Evolutionary conservation across 2,113 vertebrate genomes (phyloP), one percentile per base, ranked within the genome.

Genomic region (Macquaria australasica): DNA sequence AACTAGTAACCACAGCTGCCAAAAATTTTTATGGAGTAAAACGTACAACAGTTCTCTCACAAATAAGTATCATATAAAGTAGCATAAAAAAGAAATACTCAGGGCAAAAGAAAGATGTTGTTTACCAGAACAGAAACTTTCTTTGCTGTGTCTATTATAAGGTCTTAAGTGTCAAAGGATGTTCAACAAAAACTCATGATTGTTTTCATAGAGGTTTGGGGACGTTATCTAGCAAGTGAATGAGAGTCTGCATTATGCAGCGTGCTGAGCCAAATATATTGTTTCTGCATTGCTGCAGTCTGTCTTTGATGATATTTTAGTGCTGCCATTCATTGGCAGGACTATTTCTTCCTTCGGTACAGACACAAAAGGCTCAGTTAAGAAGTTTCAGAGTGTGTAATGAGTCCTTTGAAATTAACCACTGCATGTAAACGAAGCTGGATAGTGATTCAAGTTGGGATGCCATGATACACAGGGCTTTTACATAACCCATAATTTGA

Each of bases 401-500:
- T 71, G 68, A 73, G 20, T 63, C 43, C 37, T 81, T 60, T 77
- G 45, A 81, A 85, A 86, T 53, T 45, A 50, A 68, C 45, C 77
- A 60, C 23, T 83, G 63, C 41, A 37, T 72, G 71, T 64, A 73
- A 86, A 77, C 71, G 81, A 58, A 76, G 39, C 71, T 41, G 56
- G 64, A 72, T 28, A 48, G 62, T 63, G 59, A 82, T 80, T 50
- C 28, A 73, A 14, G 39, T 79, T 73, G 6, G 28, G 69, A 68
- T 72, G 59, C 25, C 39, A 68, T 43, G 56, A 72, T 28, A 63
- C 71, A 37, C 58, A 1, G 18, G 9, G 51, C 64, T 72, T 88
- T 73, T 34, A 37, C 14, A 77, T 64, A 84, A 86, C 59, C 48
- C 74, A 31, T 63, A 70, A 90, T 88, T 85, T 85, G 73, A 91